These are phyloP conservation scores for Hepsetus odoe DNA, from an alignment of 2,113 vertebrate species.

Conservation along the genomic window DNA sequence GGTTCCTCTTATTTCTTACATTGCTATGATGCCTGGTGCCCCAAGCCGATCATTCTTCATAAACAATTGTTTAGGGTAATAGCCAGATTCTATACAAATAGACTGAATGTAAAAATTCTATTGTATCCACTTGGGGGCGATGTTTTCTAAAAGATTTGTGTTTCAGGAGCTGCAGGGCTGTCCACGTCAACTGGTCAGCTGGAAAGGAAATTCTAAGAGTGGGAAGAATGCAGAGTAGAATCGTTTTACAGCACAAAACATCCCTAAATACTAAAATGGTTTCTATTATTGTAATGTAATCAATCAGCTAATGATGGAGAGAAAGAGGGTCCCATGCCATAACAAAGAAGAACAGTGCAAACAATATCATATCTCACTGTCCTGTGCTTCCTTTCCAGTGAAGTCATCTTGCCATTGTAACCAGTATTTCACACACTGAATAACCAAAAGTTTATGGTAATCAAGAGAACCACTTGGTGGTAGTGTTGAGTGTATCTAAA, in stretches of 20 bases:
- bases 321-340: conserved; percentile 50
- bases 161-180: neutral
- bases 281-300: conserved; percentile 45
- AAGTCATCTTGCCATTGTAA: conserved; percentile 66
- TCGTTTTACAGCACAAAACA: neutral
- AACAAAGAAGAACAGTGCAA: conserved; percentile 55
- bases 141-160: conserved; percentile 3
- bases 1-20: too few relatives aligned
- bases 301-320: conserved; percentile 51
- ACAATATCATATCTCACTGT: conserved; percentile 68
- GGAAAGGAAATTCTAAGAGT: neutral
- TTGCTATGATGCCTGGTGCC: too few relatives aligned
- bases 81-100: neutral
- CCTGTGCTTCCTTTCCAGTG: conserved; percentile 66
- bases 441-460: conserved; percentile 1
- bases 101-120: neutral
- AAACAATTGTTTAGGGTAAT: neutral
- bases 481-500: conserved; percentile 70
- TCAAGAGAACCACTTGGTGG: conserved; percentile 68
- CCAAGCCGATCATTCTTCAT: too few relatives aligned
- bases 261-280: conserved; percentile 23
- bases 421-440: conserved; percentile 53
- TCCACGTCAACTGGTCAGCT: neutral
- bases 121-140: conserved; percentile 23
- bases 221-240: neutral